Conservation (phyloP, 2,888 invertebrate species). For the Pharmacophagus antenor region DNA sequence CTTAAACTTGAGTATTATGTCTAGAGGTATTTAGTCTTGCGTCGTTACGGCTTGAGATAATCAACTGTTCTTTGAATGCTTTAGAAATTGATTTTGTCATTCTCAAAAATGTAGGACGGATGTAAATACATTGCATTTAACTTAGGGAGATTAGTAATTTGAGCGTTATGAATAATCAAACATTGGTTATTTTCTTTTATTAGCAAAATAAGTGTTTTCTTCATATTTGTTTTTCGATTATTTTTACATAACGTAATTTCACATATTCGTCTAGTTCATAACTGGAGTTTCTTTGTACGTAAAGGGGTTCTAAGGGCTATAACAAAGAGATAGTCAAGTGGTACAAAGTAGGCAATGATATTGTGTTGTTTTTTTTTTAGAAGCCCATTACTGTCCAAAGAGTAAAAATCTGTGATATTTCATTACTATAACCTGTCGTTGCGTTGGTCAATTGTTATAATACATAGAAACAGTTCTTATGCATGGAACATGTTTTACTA, state of each 20-base stretch:
- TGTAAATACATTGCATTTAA: constrained; percentile 78
- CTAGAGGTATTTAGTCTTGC: constrained; percentile 67
- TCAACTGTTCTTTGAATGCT: constrained; percentile 52
- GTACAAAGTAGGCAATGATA: constrained; percentile 65
- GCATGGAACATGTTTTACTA: constrained; percentile 67
- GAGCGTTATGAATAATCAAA: constrained; percentile 64
- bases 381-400: constrained; percentile 80
- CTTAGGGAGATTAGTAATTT: constrained; percentile 67
- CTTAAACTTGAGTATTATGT: constrained; percentile 71
- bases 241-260: constrained; percentile 68
- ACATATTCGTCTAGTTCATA: constrained; percentile 67
- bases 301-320: constrained; percentile 69
- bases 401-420: constrained; percentile 81
- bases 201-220: constrained; percentile 71
- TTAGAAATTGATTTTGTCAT: constrained; percentile 56
- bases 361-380: constrained; percentile 49
- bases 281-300: constrained; percentile 74
- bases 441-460: constrained; percentile 80
- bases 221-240: constrained; percentile 57
- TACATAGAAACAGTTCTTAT: constrained; percentile 70
- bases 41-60: constrained; percentile 56
- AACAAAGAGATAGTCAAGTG: constrained; percentile 57
- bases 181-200: constrained; percentile 66
- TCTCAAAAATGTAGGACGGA: constrained; percentile 61
- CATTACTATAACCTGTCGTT: constrained; percentile 78